Evolutionary conservation across 2,113 vertebrate genomes (phyloP), one percentile per base, ranked within the genome.

Genomic region (Tor tambroides): DNA sequence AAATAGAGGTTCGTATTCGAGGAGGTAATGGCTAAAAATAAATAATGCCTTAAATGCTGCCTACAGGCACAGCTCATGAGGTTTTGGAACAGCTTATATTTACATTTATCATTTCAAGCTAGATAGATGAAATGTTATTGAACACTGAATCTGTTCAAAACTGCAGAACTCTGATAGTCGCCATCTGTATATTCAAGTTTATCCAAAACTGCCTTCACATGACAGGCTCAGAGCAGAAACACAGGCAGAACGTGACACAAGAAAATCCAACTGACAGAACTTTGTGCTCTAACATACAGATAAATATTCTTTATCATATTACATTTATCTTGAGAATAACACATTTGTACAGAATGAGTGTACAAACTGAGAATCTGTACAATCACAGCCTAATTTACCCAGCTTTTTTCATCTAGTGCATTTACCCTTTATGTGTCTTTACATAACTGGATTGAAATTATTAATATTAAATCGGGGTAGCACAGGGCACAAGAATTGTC

Each of bases 311-410:
- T 71, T 35, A 41, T 78, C 77, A 15, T 74, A 61, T 19, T 38
- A 85, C 49, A 81, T 17, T 51, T 46, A 32, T 65, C 65, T 59
- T 28, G 32, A 46, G 23, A 41, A 77, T 77, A 77, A 83, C 69
- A 28, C 21, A 30, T 84, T 49, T 61, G 65, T 51, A 74, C 15
- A 80, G 49, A 15, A 49, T 49, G 26, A 38, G 41, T 49, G 41
- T 80, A 87, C 75, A 80, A 71, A 80, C 32, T 38, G 38, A 38
- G 38, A 72, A 61, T 32, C 72, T 72, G 41, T 75, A 79, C 19
- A 9, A 78, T 43, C 49, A 30, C 32, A 59, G 30, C 19, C 77
- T 23, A 23, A 38, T 59, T 41, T 19, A 41, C 23, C 32, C 78
- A n/a, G n/a, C n/a, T n/a, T n/a, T n/a, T 7, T 46, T 75, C 23